phyloP scores from a whole-genome alignment of 1,140 invertebrate genomes.

The Oreohelix idahoensis region DNA sequence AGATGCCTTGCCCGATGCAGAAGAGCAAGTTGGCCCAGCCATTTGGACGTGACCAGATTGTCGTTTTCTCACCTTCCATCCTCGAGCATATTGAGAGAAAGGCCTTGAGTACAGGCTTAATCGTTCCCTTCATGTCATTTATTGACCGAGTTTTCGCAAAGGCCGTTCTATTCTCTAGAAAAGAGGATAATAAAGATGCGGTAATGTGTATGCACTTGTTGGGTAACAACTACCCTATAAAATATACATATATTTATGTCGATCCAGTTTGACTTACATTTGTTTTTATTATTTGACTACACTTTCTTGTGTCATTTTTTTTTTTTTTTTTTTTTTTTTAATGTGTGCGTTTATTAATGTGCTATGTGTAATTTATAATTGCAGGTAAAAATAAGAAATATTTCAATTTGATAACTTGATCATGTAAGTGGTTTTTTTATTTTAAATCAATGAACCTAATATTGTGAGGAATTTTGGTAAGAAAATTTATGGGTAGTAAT shows the following conservation, averaged over 20 bases:
- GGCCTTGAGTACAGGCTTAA: not conserved
- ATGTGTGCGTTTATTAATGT: not conserved
- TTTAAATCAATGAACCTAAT: too few relatives aligned
- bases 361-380: not conserved
- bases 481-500: too few relatives aligned
- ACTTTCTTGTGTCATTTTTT: not conserved
- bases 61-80: not conserved
- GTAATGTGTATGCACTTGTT: constrained; percentile 31
- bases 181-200: not conserved
- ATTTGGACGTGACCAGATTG: not conserved
- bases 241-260: not conserved
- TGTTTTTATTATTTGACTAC: too few relatives aligned
- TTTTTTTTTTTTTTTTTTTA: not conserved
- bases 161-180: not conserved
- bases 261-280: not conserved
- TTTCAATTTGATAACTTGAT: not conserved
- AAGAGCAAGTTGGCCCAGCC: not conserved
- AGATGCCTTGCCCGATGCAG: not conserved
- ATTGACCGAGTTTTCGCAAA: constrained; percentile 1
- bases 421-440: too few relatives aligned
- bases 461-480: too few relatives aligned
- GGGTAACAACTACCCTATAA: not conserved
- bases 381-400: not conserved
- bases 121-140: constrained; percentile 2
- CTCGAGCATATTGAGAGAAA: not conserved